Conservation (phyloP, 2,888 invertebrate species). For the Oscheius sp. region DNA sequence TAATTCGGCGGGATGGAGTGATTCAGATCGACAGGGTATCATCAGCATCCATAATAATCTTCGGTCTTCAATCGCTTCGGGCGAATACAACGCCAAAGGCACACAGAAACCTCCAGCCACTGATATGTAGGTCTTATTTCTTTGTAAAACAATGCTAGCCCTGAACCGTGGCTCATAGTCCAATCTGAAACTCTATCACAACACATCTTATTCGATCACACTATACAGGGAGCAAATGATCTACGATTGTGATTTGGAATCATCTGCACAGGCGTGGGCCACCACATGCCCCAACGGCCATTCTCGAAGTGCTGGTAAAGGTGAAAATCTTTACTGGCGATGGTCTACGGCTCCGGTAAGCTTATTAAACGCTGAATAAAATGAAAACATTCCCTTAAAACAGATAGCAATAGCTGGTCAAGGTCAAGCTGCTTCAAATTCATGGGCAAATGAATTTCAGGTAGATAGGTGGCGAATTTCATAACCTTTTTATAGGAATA, state of each 20-base stretch:
- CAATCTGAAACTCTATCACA: no score
- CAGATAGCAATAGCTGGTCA: no score
- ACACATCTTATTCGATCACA: no score
- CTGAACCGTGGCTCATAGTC: no score
- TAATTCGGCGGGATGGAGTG: neutral
- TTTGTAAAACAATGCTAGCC: no score
- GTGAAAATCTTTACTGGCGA: neutral
- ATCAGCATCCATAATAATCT: neutral
- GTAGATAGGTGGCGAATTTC: no score
- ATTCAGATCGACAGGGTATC: neutral
- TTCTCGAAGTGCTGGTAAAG: neutral
- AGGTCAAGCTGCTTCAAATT: neutral
- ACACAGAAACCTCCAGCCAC: neutral
- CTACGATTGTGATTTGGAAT: neutral
- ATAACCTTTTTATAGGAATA: no score
- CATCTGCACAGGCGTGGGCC: neutral
- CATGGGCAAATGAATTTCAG: constrained; percentile 19
- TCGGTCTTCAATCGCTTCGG: neutral
- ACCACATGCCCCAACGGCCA: neutral
- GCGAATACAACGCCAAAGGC: neutral
- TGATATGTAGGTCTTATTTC: neutral
- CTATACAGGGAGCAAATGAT: neutral
- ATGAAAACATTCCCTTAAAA: no score
- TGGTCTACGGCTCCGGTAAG: neutral
- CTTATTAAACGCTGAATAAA: no score